Evolutionary conservation across 2,797 vertebrate species (phyloP), one percentile per base, ranked within the genome.

Genomic region (Dryobates pubescens): DNA sequence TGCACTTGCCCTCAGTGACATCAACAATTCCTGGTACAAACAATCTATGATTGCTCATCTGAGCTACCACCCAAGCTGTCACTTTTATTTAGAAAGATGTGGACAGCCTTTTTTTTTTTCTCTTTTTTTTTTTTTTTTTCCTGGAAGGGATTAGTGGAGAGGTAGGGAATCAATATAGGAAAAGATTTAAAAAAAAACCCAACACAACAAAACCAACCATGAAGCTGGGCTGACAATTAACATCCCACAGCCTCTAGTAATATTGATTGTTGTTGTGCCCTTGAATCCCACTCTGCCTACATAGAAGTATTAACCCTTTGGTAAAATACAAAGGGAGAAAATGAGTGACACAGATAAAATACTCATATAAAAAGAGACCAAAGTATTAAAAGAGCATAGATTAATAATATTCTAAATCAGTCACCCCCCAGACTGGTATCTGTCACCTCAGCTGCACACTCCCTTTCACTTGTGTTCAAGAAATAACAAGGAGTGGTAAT

Each of bases 181-280:
- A 94, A 94, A 90, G 43, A 78, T 92, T 9, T 88, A 34, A 17
- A 69, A 90, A n/a, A 88, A 90, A 86, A 79, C 58, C 5, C 19
- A 20, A 36, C 29, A 47, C 67, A 88, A 67, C 87, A 94, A 94
- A 89, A 76, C 70, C 88, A 83, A 84, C 58, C 54, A 88, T 56
- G 57, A 92, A 86, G 84, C 70, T 86, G 32, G 54, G 61, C 62
- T 92, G 57, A 83, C 94, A 94, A 94, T 94, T 94, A 96, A 88
- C 87, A 94, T 90, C 64, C 64, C 84, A 81, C 85, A 93, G 92
- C 93, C 92, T 94, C 85, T 92, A 94, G 87, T 94, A 88, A 90
- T 96, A 96, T 96, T 95, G 95, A 96, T 95, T 95, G 80, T 70
- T 94, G 57, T 91, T 96, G 90, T 94, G 94, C 54, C 92, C 89